Percentiles rank a stretch among this genome's conserved stretches.
These are phyloP conservation scores for Indicator maculatus DNA, from an alignment of 2,113 vertebrate genomes.

Conservation along the genomic window DNA sequence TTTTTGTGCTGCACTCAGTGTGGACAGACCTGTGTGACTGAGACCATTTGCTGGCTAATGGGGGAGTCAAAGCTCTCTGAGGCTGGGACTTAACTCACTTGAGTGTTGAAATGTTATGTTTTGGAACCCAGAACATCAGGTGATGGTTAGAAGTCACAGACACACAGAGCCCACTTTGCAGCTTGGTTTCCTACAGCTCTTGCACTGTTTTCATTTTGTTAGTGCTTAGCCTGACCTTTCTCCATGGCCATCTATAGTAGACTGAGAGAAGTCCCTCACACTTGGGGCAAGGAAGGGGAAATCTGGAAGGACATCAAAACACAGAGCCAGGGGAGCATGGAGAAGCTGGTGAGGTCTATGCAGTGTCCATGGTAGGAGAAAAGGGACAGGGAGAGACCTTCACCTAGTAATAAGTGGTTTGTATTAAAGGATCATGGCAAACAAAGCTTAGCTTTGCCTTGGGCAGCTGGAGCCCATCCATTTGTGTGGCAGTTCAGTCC, in stretches of 20 bases:
- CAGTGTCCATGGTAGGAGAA: not conserved
- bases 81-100: not conserved
- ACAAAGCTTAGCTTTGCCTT: not conserved
- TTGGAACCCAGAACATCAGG: accelerated
- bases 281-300: not conserved
- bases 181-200: not conserved
- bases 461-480: not conserved
- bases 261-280: accelerated
- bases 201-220: not conserved
- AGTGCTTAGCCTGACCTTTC: not conserved
- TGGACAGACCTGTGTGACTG: not conserved
- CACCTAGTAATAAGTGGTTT: not conserved
- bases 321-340: not conserved
- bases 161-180: not conserved
- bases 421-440: accelerated
- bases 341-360: not conserved
- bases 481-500: not conserved
- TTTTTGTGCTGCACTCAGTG: accelerated
- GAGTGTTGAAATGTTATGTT: not conserved
- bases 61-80: not conserved
- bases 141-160: not conserved
- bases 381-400: not conserved
- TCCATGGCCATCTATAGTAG: accelerated
- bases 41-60: not conserved
- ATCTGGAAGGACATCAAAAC: not conserved